These are phyloP conservation scores for Nannospalax galili DNA, from an alignment of 2,113 vertebrate species.

Conservation along the genomic window DNA sequence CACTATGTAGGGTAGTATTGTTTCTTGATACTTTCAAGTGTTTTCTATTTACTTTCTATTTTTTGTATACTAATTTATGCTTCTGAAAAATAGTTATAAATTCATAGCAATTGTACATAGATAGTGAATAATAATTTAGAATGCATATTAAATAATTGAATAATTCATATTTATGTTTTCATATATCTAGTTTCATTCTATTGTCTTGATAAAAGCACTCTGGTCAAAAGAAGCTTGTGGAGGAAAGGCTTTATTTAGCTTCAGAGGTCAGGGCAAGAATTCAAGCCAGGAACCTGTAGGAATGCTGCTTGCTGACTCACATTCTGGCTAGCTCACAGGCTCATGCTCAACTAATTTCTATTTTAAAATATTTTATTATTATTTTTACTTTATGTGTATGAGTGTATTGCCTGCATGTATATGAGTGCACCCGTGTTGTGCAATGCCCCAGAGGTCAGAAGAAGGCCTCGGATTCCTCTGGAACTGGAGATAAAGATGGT, in stretches of 20 bases:
- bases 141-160: neutral
- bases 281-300: neutral
- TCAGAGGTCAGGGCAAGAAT: too few relatives aligned
- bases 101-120: neutral
- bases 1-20: neutral
- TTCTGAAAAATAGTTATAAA: neutral
- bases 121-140: neutral
- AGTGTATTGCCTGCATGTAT: too few relatives aligned
- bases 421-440: too few relatives aligned
- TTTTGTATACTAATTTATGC: neutral
- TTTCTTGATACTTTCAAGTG: neutral
- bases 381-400: too few relatives aligned
- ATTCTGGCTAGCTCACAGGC: neutral
- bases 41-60: neutral
- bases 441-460: too few relatives aligned
- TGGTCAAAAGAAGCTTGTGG: neutral
- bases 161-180: neutral
- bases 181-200: neutral
- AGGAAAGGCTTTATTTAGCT: too few relatives aligned
- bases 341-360: neutral
- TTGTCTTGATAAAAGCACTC: too few relatives aligned
- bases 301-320: neutral
- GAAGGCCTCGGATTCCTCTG: too few relatives aligned
- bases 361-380: too few relatives aligned
- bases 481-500: too few relatives aligned